Base-by-base conservation (phyloP, 2,797 vertebrate species). In the Chromis chromis region DNA sequence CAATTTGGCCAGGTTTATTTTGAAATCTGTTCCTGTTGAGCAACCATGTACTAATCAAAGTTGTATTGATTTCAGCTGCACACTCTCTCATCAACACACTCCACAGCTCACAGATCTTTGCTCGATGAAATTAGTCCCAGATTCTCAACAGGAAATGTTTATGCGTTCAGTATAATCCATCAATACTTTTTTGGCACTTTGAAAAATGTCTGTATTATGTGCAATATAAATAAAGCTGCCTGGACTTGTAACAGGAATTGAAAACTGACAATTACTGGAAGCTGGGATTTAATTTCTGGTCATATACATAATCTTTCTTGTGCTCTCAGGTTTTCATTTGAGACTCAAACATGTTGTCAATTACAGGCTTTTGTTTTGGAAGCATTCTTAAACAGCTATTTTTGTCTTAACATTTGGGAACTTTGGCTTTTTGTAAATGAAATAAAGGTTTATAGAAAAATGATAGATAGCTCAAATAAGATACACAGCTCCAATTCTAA, bases 11-110 rank as follows among this genome's bases (percentile, higher is more conserved):
- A 21, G 39, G 8, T 59, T 58, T 55, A 69, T 69, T 72, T 50
- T 27, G 69, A 78, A 75, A 62, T 71, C 4, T 10, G 21, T 44
- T 55, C 79, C 60, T 74, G 19, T 57, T 77, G 25, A 57, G 31
- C 31, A 65, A 61, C 59, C 17, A 27, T 58, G 36, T 57, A 25
- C 31, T 68, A 70, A 74, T 82, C 36, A 79, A 57, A 65, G 31
- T 52, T 62, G n/a, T 22, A 78, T 71, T 48, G 66, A 82, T 75
- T 72, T 61, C 9, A 58, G 46, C 53, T 27, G 22, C 62, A 39
- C 49, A 28, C 28, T 60, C 25, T 60, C 25, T 74, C 21, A 44
- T 48, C 19, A 11, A 48, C 66, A 57, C 53, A 59, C 49, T 65
- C 44, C 27, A 36, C 10, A 59, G 52, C 40, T 31, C 21, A 42